Percentiles rank a stretch among this genome's conserved stretches.
Evolutionary conservation across 1,140 invertebrate species (phyloP).

Genomic region (Cyrtorhinus lividipennis): DNA sequence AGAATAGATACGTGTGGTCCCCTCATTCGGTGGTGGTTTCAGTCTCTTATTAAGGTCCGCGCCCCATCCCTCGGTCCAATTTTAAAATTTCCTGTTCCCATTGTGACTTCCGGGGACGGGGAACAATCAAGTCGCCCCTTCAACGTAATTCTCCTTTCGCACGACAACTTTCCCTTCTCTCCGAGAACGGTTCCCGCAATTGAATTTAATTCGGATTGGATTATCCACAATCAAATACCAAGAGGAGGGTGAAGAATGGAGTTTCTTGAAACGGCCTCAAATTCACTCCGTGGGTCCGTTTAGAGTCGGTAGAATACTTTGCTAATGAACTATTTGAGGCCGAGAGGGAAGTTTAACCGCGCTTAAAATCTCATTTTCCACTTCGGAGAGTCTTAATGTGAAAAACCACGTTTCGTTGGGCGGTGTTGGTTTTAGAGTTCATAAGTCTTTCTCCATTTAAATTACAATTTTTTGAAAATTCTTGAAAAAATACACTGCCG

Average conservation of each 20-base stretch:
- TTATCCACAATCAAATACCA: constrained; percentile 8
- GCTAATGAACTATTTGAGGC: neutral
- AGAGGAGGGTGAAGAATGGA: neutral
- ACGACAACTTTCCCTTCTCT: neutral
- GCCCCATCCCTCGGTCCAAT: neutral
- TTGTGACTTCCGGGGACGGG: constrained; percentile 12
- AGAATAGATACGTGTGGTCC: neutral
- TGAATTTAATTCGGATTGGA: constrained; percentile 16
- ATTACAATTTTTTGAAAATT: too few relatives aligned
- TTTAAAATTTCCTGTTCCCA: constrained; percentile 16
- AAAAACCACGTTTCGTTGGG: too few relatives aligned
- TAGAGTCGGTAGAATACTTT: neutral
- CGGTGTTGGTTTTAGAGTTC: too few relatives aligned
- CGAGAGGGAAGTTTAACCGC: too few relatives aligned
- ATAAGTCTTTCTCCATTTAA: too few relatives aligned
- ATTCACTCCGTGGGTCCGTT: neutral
- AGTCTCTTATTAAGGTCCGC: neutral
- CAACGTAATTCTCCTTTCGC: neutral
- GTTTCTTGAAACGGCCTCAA: neutral
- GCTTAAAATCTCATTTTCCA: too few relatives aligned
- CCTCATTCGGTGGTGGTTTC: neutral
- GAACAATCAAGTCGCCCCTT: constrained; percentile 13
- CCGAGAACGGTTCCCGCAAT: constrained; percentile 16
- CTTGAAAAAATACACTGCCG: too few relatives aligned
- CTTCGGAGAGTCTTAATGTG: too few relatives aligned